Evolutionary conservation across 2,888 invertebrate genomes (phyloP), one percentile per base, ranked within the genome.

Genomic region (Argyresthia albistria): DNA sequence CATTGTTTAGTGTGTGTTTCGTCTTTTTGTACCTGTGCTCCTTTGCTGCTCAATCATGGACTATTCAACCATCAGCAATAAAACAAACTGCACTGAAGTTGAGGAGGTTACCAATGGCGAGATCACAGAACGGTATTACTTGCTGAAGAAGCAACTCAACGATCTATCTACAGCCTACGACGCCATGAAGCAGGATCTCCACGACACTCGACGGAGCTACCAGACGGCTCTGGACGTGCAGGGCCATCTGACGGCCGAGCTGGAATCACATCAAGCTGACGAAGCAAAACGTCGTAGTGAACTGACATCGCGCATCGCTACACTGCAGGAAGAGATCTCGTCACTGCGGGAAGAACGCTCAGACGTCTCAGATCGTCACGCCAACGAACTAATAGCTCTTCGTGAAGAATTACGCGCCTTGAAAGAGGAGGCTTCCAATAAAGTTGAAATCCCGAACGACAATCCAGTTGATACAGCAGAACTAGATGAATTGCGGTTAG

Each of bases 31-130:
- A 25, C 25, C 25, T 25, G 25, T 25, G 25, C 25, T 25, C 25
- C 25, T 25, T 2, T 25, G 2, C 25, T 43, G 46, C 9, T 4
- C 46, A 16, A 59, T 52, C 53, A 88, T 88, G 88, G 79, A 88
- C 78, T 84, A 79, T 58, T 88, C 88, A 1, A 81, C 80, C 11
- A 73, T 80, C 51, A 84, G 82, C 54, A 86, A 86, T 57, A 84
- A 84, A 66, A 55, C 53, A 0, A 73, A 67, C 54, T 71, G 63
- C 52, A 81, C 80, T 1, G 83, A 79, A 64, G 64, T 61, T 1
- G 84, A 82, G 55, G 83, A 81, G 15, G 54, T 84, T 56, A 74
- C 80, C 1, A 76, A 77, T 52, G 77, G 77, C 11, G 87, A 87
- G 60, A 57, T 88, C 0, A 73, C 64, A 55, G 86, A 87, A 60